A percentile compares a stretch with the other conserved stretches of the same genome.
These are phyloP conservation scores for Myotis planiceps DNA, from an alignment of 2,797 vertebrate genomes.

Conservation along the genomic window DNA sequence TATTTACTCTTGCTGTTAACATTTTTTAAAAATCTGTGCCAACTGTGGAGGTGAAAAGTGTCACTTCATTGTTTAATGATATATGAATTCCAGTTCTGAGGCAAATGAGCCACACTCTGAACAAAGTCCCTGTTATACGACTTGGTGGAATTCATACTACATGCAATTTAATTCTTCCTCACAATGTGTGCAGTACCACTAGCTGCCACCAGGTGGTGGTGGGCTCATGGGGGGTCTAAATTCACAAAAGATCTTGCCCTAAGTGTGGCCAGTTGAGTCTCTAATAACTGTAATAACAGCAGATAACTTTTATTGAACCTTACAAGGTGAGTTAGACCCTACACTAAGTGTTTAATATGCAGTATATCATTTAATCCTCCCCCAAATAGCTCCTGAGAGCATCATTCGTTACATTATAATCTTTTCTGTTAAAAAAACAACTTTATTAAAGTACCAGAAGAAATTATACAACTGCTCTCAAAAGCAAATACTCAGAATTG, in stretches of 20 bases:
- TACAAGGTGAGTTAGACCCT: not conserved
- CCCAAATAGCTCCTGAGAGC: conserved; percentile 33
- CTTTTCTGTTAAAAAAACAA: conserved; percentile 59
- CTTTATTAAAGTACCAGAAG: conserved; percentile 55
- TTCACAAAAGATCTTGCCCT: not conserved
- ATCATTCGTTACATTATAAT: conserved; percentile 62
- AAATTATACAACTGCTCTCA: conserved; percentile 70
- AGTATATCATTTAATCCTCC: conserved; percentile 28
- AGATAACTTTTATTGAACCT: conserved; percentile 7
- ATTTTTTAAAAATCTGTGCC: not conserved
- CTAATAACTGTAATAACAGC: not conserved
- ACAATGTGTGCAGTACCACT: not conserved
- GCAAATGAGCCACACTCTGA: conserved; percentile 1
- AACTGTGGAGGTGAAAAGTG: not conserved
- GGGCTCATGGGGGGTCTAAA: not conserved
- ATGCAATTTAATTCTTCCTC: not conserved
- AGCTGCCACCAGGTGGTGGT: conserved; percentile 23
- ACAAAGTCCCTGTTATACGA: not conserved
- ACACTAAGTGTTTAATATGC: not conserved
- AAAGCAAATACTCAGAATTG: conserved; percentile 74
- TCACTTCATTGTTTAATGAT: not conserved
- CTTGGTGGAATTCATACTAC: not conserved
- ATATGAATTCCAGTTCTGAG: not conserved
- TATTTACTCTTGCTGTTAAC: conserved; percentile 3
- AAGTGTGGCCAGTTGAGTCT: not conserved